Percentiles rank a stretch among this genome's conserved stretches.
These are phyloP conservation scores for Hemiprocne comata DNA, from an alignment of 2,113 vertebrate genomes.

Conservation along the genomic window DNA sequence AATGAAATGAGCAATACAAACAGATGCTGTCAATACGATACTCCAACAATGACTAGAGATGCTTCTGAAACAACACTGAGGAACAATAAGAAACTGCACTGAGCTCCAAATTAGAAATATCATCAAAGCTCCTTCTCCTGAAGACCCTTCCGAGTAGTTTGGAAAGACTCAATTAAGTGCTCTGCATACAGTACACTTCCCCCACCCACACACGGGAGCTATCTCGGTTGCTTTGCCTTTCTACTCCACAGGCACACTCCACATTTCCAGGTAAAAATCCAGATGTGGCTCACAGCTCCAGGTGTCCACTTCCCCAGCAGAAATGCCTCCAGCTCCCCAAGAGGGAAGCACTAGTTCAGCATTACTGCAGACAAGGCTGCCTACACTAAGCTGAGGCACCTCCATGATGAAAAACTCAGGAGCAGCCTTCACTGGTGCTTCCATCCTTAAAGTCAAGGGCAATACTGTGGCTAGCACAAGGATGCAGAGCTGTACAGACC, in stretches of 20 bases:
- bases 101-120: not conserved
- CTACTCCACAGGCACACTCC: not conserved
- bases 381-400: not conserved
- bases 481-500: not conserved
- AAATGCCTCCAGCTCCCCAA: not conserved
- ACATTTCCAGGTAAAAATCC: not conserved
- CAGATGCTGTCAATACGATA: not conserved
- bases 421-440: not conserved
- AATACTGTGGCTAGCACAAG: accelerated
- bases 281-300: not conserved
- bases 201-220: accelerated
- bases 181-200: accelerated
- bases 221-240: not conserved
- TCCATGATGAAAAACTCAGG: not conserved
- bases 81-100: not conserved
- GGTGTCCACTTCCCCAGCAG: not conserved
- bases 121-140: not conserved
- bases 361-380: accelerated
- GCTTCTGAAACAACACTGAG: not conserved
- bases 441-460: not conserved
- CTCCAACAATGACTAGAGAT: not conserved
- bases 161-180: not conserved
- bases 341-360: not conserved
- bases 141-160: not conserved
- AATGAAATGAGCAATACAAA: not conserved